Base-by-base conservation (phyloP, 1,140 invertebrate species). In the Papilio helenus region DNA sequence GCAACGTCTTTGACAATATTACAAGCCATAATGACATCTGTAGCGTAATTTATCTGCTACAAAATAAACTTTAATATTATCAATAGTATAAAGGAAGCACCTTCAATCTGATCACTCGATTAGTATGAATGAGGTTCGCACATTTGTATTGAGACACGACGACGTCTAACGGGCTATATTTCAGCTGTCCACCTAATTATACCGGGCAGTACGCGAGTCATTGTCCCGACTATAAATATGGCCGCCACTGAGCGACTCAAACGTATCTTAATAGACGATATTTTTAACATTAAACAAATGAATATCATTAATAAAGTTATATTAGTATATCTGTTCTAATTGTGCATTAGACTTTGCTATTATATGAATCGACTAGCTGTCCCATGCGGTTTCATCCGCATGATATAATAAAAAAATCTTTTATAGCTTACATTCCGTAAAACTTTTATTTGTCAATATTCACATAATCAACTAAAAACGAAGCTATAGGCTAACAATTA, bases 191-290 rank as follows among this genome's bases (percentile, higher is more conserved):
- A 46, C 44, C 44, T 74, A 74, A 74, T 74, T 74, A 74, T 49
- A 26, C 5, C 42, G 39, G n/a, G 12, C 39, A 44, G 34, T 42
- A 7, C n/a, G 18, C 7, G 20, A 46, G 85, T 86, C 85, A 85
- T 85, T 86, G 82, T 82, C 84, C 83, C 72, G 39, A 73, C 81
- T 86, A 86, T 82, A 82, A 82, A 83, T 85, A 86, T 49, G 72
- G 26, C 44, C 8, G 23, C 20, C 72, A n/a, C 42, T 26, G 72
- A 46, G 39, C 26, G 58, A 26, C 9, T 0, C 4, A 26, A 12
- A 26, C 23, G 23, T 7, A 23, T 61, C 20, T 61, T 61, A 68
- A 68, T 68, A 68, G 61, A 68, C 34, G 10, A 29, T 61, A 68
- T 68, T 68, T 68, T 68, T 68, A 68, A 68, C 61, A 14, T 34